phyloP scores from a whole-genome alignment of 2,113 vertebrate genomes.

The Anas platyrhynchos region DNA sequence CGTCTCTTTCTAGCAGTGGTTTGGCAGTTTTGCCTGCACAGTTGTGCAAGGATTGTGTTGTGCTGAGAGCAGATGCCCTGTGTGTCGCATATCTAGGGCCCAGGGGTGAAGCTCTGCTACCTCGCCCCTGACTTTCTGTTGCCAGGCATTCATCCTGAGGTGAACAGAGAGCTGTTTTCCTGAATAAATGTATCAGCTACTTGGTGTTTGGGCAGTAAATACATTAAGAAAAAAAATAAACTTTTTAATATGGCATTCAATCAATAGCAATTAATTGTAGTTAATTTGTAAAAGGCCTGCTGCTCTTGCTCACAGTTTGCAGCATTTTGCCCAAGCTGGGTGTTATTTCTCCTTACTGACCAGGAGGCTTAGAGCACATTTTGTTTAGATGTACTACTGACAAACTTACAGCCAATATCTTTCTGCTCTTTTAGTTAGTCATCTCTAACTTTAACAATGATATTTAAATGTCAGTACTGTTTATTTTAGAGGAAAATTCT shows the following conservation, averaged over 20 bases:
- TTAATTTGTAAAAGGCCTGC: background rate
- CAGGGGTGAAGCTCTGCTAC: background rate
- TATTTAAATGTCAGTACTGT: background rate
- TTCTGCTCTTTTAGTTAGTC: background rate
- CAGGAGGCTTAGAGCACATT: background rate
- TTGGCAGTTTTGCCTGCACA: background rate
- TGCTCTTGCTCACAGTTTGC: background rate
- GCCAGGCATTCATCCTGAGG: background rate
- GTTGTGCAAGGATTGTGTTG: background rate
- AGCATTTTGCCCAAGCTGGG: background rate
- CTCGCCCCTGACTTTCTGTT: background rate
- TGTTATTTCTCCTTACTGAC: background rate
- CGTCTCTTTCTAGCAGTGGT: background rate
- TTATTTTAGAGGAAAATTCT: background rate
- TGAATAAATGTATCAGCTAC: background rate
- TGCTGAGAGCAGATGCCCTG: accelerated
- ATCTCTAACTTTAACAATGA: background rate
- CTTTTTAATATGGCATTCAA: background rate
- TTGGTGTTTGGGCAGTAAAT: background rate
- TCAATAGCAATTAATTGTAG: background rate
- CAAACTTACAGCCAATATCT: background rate
- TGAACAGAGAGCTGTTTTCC: background rate
- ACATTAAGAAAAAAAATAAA: accelerated
- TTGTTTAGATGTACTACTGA: background rate
- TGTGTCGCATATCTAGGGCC: background rate